Evolutionary conservation across 2,888 invertebrate genomes (phyloP).

Genomic region (Sphaerophoria rueppellii): DNA sequence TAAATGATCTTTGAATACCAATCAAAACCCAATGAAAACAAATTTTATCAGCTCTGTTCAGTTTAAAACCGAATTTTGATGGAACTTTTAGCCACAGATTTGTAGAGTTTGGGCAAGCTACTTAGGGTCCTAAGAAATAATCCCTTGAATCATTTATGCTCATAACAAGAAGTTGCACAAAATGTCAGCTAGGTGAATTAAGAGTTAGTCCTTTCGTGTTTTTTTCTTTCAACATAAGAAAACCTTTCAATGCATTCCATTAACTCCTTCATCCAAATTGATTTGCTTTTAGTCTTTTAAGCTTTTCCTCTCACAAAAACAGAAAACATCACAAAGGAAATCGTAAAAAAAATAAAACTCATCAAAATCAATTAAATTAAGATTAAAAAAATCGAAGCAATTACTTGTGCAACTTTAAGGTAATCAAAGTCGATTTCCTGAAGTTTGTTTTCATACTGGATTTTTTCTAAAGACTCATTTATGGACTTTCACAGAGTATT

Average conservation of each 20-base stretch:
- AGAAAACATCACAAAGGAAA: background rate
- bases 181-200: too few species aligned
- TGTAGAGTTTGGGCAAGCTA: too few species aligned
- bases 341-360: background rate
- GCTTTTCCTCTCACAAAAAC: background rate
- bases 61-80: too few species aligned
- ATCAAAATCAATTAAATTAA: constrained; percentile 28
- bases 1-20: too few species aligned
- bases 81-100: too few species aligned
- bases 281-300: background rate
- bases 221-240: background rate
- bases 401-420: constrained; percentile 3
- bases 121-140: too few species aligned
- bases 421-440: constrained; percentile 14
- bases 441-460: background rate
- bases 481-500: background rate
- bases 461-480: background rate
- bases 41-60: too few species aligned
- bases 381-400: constrained; percentile 33
- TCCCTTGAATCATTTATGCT: too few species aligned
- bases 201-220: too few species aligned
- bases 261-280: constrained; percentile 17
- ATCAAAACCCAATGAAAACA: too few species aligned
- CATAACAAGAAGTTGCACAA: too few species aligned
- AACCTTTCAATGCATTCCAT: background rate